Conservation (phyloP, 2,113 vertebrate species). For the Pomatorhinus ruficollis region DNA sequence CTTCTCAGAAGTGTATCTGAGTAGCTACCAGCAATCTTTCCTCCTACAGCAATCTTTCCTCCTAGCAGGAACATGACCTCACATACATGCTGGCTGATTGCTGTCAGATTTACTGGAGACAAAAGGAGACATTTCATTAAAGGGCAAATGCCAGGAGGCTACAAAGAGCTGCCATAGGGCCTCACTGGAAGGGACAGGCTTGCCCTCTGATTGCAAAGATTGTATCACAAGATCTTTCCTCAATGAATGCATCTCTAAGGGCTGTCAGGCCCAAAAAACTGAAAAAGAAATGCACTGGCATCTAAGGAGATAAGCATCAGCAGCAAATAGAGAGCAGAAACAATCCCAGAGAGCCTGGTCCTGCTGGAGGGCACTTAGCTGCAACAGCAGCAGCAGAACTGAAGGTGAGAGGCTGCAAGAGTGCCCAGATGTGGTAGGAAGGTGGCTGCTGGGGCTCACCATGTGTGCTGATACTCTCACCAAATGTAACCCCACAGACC, state of each 20-base stretch:
- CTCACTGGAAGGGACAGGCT: neutral
- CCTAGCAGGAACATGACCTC: neutral
- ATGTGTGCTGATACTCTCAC: rapidly evolving
- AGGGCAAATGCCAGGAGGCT: neutral
- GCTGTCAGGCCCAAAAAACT: neutral
- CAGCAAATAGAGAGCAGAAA: neutral
- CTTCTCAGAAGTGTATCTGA: neutral
- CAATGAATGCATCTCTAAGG: neutral
- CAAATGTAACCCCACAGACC: neutral
- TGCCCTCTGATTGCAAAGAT: neutral
- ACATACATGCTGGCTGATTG: neutral
- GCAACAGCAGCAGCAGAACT: neutral
- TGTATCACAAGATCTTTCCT: neutral
- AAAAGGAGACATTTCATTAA: neutral
- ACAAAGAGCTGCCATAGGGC: neutral
- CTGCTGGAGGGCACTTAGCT: neutral
- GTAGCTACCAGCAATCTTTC: neutral
- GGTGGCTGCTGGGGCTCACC: neutral
- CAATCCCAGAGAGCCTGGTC: neutral
- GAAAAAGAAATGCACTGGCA: neutral
- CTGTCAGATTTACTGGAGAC: neutral
- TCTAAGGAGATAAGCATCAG: neutral
- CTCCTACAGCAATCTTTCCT: neutral
- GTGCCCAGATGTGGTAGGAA: neutral
- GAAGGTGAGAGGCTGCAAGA: neutral